Conservation (phyloP, 2,888 invertebrate genomes). For the Oscheius onirici region DNA sequence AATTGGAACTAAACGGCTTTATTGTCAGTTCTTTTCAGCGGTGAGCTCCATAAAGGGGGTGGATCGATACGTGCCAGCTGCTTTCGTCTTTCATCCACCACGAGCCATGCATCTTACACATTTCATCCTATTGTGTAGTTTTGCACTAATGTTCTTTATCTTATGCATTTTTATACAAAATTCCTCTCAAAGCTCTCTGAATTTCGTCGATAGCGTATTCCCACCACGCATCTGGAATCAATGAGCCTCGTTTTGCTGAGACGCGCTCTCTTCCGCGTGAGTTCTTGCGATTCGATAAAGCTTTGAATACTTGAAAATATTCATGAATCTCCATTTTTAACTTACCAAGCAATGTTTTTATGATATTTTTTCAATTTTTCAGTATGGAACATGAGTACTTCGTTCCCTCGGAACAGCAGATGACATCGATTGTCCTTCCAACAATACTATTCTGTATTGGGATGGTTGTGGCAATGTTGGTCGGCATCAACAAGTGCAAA, state of each 20-base stretch:
- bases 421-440: constrained; percentile 70
- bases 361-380: background rate
- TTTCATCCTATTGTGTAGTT: background rate
- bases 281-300: background rate
- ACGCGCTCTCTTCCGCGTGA: background rate
- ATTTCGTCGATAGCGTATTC: background rate
- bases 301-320: background rate
- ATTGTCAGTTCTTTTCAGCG: background rate
- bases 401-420: constrained; percentile 64
- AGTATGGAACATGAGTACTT: constrained; percentile 44
- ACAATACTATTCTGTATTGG: constrained; percentile 71
- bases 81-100: constrained; percentile 21
- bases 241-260: constrained; percentile 10
- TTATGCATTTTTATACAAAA: background rate
- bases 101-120: constrained; percentile 13
- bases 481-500: constrained; percentile 71
- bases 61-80: constrained; percentile 28
- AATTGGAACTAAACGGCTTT: background rate
- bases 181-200: no score
- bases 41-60: constrained; percentile 18
- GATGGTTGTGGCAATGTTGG: constrained; percentile 70
- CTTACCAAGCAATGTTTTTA: background rate
- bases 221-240: constrained; percentile 25
- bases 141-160: no score
- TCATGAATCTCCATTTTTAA: background rate